phyloP scores from a whole-genome alignment of 2,113 vertebrate species.

The Melozone crissalis region DNA sequence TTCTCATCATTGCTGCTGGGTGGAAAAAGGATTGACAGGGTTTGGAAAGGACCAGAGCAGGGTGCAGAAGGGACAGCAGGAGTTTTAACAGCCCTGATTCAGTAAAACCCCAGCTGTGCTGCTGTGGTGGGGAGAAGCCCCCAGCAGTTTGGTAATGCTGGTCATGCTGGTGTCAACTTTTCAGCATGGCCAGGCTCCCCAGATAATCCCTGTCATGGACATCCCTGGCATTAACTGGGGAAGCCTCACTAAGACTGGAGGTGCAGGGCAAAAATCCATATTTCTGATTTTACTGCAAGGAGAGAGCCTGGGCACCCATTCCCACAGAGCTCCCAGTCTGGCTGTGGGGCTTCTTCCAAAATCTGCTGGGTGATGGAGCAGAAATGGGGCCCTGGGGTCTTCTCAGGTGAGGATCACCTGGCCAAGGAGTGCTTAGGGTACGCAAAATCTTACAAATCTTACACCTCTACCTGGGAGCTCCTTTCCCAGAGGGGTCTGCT shows the following conservation, averaged over 20 bases:
- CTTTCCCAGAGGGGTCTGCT: background rate
- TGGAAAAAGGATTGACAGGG: background rate
- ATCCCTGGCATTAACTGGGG: background rate
- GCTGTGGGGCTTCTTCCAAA: background rate
- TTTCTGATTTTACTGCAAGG: background rate
- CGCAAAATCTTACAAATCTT: background rate
- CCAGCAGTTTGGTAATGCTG: background rate
- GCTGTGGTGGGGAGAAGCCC: background rate
- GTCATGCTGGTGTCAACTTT: background rate
- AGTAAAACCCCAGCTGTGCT: background rate
- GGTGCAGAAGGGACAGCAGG: background rate
- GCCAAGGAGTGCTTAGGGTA: background rate
- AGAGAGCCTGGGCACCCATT: accelerated
- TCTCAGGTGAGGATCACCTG: background rate
- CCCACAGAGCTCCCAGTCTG: background rate
- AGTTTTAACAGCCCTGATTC: background rate
- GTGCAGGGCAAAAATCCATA: accelerated
- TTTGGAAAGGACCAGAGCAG: background rate
- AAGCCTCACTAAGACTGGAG: background rate
- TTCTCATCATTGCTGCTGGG: too few relatives aligned
- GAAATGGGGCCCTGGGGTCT: background rate
- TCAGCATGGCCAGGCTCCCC: background rate
- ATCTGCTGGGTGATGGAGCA: background rate
- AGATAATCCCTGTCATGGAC: background rate
- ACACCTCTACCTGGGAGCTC: background rate